Conservation (phyloP, 2,888 invertebrate genomes). For the Xestia sexstrigata region DNA sequence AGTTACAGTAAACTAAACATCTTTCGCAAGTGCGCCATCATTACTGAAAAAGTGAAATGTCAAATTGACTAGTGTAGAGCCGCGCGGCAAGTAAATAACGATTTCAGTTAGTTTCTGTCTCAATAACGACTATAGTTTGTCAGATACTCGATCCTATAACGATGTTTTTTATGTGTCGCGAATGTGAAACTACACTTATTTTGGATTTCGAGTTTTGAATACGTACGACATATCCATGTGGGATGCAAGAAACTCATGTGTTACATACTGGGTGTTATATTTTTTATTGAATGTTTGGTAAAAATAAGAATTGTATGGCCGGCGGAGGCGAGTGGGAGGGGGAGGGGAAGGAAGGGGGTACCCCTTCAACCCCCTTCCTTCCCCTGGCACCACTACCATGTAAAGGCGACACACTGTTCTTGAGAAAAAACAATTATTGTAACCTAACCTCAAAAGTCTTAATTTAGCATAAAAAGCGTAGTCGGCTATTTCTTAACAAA, state of each 20-base stretch:
- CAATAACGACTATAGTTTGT: slow-evolving; percentile 3
- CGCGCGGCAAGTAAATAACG: neutral
- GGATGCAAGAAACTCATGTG: neutral
- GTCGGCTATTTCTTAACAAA: too few species aligned
- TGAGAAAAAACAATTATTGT: too few species aligned
- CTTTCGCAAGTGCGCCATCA: slow-evolving; percentile 89
- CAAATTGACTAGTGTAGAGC: slow-evolving; percentile 71
- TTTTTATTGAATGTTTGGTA: too few species aligned
- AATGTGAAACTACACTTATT: neutral
- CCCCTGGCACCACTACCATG: too few species aligned
- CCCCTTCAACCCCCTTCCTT: too few species aligned
- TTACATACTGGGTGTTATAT: too few species aligned
- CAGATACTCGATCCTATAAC: neutral
- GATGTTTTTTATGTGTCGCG: neutral
- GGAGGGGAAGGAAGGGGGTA: too few species aligned
- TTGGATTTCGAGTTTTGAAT: neutral
- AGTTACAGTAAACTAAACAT: slow-evolving; percentile 84
- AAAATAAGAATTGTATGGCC: too few species aligned
- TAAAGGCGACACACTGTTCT: too few species aligned
- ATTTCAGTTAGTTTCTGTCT: neutral
- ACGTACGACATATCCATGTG: neutral
- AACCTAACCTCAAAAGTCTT: too few species aligned
- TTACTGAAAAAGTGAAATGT: slow-evolving; percentile 82
- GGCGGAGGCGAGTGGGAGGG: too few species aligned
- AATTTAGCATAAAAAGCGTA: too few species aligned